Evolutionary conservation across 2,797 vertebrate species (phyloP), one percentile per base, ranked within the genome.

Genomic region (Amazonetta brasiliensis): DNA sequence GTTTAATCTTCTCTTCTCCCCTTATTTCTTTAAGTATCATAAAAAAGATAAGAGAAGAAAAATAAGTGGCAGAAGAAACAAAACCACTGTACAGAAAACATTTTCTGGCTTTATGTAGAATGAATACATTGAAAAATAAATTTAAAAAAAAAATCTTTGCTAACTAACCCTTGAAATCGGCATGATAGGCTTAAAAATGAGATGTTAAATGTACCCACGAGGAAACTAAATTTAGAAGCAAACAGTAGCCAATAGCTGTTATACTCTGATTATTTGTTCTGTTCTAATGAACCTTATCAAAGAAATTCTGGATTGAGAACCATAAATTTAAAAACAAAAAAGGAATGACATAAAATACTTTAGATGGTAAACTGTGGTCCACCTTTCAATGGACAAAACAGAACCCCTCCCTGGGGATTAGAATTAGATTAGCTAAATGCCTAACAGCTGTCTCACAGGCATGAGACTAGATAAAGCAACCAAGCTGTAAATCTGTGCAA

Each of bases 401-500:
- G 39, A 92, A 95, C 68, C 52, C 94, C 83, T 52, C 50, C 88
- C 12, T 15, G 93, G 91, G 96, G 95, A 96, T 97, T 95, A 96
- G 87, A 97, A 96, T 97, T 97, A 97, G 94, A 97, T 97, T 97
- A 98, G 94, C 96, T 97, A 97, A 98, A 97, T 96, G 93, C 92
- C 89, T 97, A 98, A 95, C 97, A 98, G 97, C 97, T 98, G 98
- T 96, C 95, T 97, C 93, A 74, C 90, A 97, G 96, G 91, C 96
- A 94, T 90, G 91, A 97, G 90, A 97, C 97, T 97, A 96, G 97
- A 97, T 98, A 97, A 98, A 98, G 90, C 95, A 97, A 97, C 96
- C 94, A 98, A 97, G 95, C 97, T 98, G 94, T 95, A 98, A 98
- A 98, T 98, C 97, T 97, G 94, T 96, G 94, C 96, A 96, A 97